These are phyloP conservation scores for Callimorpha dominula DNA, from an alignment of 2,888 invertebrate genomes.

Conservation along the genomic window DNA sequence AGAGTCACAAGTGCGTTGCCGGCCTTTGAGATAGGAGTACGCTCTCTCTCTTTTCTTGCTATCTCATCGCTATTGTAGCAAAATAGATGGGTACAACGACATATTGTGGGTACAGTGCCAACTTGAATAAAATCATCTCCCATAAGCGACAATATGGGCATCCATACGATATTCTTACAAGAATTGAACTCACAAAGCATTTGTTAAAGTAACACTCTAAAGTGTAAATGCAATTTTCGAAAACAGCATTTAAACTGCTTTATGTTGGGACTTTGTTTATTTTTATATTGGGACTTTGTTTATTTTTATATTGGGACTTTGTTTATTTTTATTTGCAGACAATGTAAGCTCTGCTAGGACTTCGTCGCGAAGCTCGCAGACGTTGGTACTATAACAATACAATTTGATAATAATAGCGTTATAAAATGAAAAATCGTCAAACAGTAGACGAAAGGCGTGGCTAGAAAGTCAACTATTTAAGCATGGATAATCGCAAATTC, in stretches of 20 bases:
- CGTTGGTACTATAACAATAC: slow-evolving; percentile 46
- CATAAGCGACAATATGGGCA: neutral
- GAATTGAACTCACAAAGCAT: neutral
- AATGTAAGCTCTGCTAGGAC: slow-evolving; percentile 36
- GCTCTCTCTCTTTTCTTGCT: too few species aligned
- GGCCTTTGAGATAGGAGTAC: too few species aligned
- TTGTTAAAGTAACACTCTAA: slow-evolving; percentile 20
- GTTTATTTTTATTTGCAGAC: slow-evolving; percentile 41
- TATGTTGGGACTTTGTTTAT: slow-evolving; percentile 27
- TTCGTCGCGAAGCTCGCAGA: slow-evolving; percentile 32
- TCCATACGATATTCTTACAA: neutral
- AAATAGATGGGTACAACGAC: neutral
- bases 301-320: too few species aligned
- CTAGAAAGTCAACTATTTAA: slow-evolving; percentile 20
- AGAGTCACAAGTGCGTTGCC: too few species aligned
- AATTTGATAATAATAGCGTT: slow-evolving; percentile 55
- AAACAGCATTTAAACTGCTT: slow-evolving; percentile 22
- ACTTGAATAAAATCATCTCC: neutral
- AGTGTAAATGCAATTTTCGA: slow-evolving; percentile 27
- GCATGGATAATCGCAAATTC: too few species aligned
- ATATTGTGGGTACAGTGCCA: neutral
- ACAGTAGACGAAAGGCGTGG: slow-evolving; percentile 37
- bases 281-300: slow-evolving; percentile 27
- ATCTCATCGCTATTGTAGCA: neutral
- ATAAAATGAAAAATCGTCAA: slow-evolving; percentile 58